These are phyloP conservation scores for Amazona ochrocephala DNA, from an alignment of 2,797 vertebrate species.

Conservation along the genomic window DNA sequence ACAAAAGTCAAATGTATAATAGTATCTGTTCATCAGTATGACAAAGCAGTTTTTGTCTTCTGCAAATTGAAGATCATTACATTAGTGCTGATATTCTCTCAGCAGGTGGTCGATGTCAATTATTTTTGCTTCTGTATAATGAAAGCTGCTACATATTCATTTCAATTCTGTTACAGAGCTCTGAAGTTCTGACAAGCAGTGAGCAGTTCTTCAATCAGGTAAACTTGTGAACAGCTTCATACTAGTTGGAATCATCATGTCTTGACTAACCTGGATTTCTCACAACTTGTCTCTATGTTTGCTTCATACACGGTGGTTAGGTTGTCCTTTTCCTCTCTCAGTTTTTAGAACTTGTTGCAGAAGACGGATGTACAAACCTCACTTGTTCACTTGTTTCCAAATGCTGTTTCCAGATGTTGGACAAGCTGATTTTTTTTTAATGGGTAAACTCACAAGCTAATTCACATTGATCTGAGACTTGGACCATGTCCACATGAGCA, in stretches of 20 bases:
- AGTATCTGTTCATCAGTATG: slow-evolving; percentile 21
- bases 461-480: background rate
- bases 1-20: background rate
- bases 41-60: slow-evolving; percentile 32
- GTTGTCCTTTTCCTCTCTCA: slow-evolving; percentile 9
- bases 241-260: slow-evolving; percentile 67
- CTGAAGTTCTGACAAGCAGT: slow-evolving; percentile 66
- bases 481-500: background rate
- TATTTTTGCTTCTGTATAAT: slow-evolving; percentile 63
- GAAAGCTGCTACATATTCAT: slow-evolving; percentile 66
- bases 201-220: slow-evolving; percentile 63
- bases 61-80: slow-evolving; percentile 55
- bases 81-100: slow-evolving; percentile 52
- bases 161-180: slow-evolving; percentile 70
- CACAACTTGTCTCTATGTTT: slow-evolving; percentile 57
- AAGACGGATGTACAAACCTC: background rate
- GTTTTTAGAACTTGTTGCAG: background rate
- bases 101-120: slow-evolving; percentile 66
- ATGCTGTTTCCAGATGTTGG: background rate
- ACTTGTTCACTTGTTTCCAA: background rate
- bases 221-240: slow-evolving; percentile 61
- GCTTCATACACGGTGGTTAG: slow-evolving; percentile 28
- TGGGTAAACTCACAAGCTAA: background rate
- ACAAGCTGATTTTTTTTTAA: background rate
- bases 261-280: slow-evolving; percentile 66